Conservation (phyloP, 2,113 vertebrate species). For the Rhinichthys klamathensis region DNA sequence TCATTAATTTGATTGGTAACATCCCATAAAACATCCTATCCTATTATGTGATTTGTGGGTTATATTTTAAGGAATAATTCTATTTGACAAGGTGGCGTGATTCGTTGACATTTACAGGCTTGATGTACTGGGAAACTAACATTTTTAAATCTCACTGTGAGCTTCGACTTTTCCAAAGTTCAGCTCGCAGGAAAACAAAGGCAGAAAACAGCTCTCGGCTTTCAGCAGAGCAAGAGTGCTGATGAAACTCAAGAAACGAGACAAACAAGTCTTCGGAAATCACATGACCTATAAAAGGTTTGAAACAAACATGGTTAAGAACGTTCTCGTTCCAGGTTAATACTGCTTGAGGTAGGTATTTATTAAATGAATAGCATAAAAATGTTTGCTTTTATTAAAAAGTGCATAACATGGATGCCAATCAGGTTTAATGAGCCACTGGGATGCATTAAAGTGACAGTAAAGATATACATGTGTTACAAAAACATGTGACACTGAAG, state of each 20-base stretch:
- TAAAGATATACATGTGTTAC: no score
- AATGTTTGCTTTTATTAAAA: background rate
- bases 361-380: background rate
- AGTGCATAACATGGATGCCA: background rate
- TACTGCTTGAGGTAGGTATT: background rate
- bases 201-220: constrained; percentile 20
- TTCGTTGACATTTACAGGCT: background rate
- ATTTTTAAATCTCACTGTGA: background rate
- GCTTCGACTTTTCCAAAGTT: constrained; percentile 24
- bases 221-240: constrained; percentile 25
- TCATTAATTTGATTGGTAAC: background rate
- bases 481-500: no score
- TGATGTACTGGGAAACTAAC: background rate
- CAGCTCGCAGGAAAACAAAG: constrained; percentile 1
- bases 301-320: constrained; percentile 19
- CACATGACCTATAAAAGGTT: constrained; percentile 31
- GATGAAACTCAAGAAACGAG: constrained; percentile 46
- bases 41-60: background rate
- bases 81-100: background rate
- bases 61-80: background rate
- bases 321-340: background rate
- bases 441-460: no score
- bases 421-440: background rate
- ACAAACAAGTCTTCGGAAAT: constrained; percentile 44
- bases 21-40: background rate